Evolutionary conservation across 2,888 invertebrate species (phyloP).

Genomic region (Lepidonotus clava): DNA sequence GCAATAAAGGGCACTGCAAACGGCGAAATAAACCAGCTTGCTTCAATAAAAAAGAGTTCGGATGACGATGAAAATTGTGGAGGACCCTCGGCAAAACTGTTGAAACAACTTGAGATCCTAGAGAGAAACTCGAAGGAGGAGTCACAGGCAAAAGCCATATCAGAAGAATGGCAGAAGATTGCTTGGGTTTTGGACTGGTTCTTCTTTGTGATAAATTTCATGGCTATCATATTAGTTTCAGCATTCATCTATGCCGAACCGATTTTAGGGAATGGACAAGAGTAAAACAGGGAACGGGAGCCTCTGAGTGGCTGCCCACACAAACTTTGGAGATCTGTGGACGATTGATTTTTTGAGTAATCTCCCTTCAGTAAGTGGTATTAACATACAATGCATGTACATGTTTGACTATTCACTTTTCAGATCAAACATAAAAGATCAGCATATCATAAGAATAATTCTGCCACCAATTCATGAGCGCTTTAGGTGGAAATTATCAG

Average conservation of each 20-base stretch:
- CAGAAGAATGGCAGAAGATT: not conserved
- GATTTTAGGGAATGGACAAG: not conserved
- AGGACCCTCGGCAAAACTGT: not conserved
- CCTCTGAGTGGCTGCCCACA: too few species aligned
- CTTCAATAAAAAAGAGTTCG: not conserved
- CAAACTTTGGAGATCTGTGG: too few species aligned
- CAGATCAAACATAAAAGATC: too few species aligned
- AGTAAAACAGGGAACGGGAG: too few species aligned
- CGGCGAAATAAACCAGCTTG: not conserved
- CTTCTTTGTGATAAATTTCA: not conserved
- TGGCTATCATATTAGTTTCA: not conserved
- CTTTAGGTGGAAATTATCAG: too few species aligned
- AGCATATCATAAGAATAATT: too few species aligned
- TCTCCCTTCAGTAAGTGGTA: too few species aligned
- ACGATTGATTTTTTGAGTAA: too few species aligned
- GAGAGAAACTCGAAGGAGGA: not conserved
- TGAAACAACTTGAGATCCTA: not conserved
- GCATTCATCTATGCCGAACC: not conserved
- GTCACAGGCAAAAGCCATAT: not conserved
- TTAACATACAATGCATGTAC: too few species aligned
- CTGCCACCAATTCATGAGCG: too few species aligned
- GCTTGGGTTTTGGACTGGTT: not conserved
- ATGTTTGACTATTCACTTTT: too few species aligned
- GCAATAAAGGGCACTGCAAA: not conserved
- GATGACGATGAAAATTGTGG: not conserved